Base-by-base conservation (phyloP, 2,113 vertebrate species). In the Lutjanus erythropterus region DNA sequence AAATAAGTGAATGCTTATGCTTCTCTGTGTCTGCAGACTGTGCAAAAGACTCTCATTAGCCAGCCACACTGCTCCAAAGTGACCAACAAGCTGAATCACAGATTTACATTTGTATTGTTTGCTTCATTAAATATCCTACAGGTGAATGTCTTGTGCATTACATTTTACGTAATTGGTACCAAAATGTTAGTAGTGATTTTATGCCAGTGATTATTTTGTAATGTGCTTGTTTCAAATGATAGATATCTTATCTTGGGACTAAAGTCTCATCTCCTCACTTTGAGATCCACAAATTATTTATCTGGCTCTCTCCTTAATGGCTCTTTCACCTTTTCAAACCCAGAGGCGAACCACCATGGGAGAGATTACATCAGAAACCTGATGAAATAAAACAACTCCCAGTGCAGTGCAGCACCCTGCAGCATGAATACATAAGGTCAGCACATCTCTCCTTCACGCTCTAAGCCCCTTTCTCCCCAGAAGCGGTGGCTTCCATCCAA, bases 361-460 rank as follows among this genome's bases (percentile, higher is more conserved):
- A 31, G 21, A 72, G 21, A 59, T 58, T 37, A 61, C 14, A 35
- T 72, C 42, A 25, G 52, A 67, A 67, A 19, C 15, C 41, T 16
- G 29, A 52, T 19, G 12, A 52, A 53, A 78, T 33, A 29, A 49
- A 50, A 49, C 23, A 49, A 18, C 37, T 11, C n/a, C 4, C 23
- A 25, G 23, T 19, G 46, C 23, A 41, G 25, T 39, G 19, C 42
- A 67, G 14, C 53, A 52, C 37, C 44, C 70, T 29, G 33, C 9
- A 37, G 50, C 44, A 50, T 33, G 15, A 60, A 60, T 15, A 21
- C 35, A 35, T 18, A 23, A 67, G 42, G 39, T 58, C 49, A 49
- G 69, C 35, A 52, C 12, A 31, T 42, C 65, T 52, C 31, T 5
- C 15, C 41, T 31, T 49, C 8, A 16, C 42, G 42, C 5, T 21